Base-by-base conservation (phyloP, 1,140 invertebrate genomes). In the Drosophila littoralis region DNA sequence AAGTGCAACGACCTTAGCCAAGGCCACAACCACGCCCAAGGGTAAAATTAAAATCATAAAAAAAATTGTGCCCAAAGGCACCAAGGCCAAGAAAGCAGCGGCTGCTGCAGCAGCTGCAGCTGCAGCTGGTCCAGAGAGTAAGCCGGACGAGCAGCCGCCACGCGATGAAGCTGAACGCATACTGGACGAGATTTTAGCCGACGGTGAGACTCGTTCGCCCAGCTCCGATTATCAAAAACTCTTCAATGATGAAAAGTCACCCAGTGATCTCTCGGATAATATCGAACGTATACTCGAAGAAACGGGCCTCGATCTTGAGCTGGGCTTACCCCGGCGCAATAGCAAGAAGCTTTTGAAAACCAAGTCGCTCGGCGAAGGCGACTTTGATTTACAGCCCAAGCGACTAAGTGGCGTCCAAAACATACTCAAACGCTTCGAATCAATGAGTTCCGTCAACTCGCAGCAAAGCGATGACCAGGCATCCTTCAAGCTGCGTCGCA, bases 251-350 rank as follows among this genome's bases (percentile, higher is more conserved):
- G 91, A 92, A 64, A 91, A 91, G 43, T 92, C 91, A 0, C 91
- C 91, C 3, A 92, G 91, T 55, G 91, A 92, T 71, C 58, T 92
- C 8, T 92, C 91, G 10, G 91, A 92, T 50, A 92, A 91, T 55
- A 89, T 92, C 33, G 91, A 92, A 55, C 77, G 72, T 0, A 91
- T 92, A 8, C 79, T 92, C 0, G 86, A 91, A 55, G 90, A 92
- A 32, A 80, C 80, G 0, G 88, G 88, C 0, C 61, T 92, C 6
- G 81, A 91, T 76, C 60, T 91, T 6, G 91, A 91, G 59, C 64
- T 91, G 7, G 91, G 90, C 0, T 45, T 91, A 7, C 78, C 83
- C 1, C 70, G 68, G 22, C 66, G 88, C n/a, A 63, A 36, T 12
- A 83, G 75, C 45, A 91, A 90, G 48, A 91, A 91, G 46, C 35